A percentile compares a stretch with the other conserved stretches of the same genome.
These are phyloP conservation scores for Spisula subtruncata DNA, from an alignment of 2,888 invertebrate species.

Conservation along the genomic window DNA sequence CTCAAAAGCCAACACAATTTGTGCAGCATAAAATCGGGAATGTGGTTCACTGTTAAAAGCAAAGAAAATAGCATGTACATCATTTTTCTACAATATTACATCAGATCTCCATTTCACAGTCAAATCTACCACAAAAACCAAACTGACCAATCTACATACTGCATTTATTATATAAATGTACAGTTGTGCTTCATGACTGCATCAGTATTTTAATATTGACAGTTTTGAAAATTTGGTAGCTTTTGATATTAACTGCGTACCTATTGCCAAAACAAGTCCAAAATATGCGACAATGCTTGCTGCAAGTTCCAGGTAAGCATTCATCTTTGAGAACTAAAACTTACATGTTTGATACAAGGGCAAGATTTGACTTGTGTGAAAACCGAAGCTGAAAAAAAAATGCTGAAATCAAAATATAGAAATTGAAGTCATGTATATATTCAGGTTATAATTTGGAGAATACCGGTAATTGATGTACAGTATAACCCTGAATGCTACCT, in stretches of 20 bases:
- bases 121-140: background rate
- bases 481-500: background rate
- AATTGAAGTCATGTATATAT: background rate
- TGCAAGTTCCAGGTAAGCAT: too few relatives aligned
- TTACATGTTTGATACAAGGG: background rate
- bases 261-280: too few relatives aligned
- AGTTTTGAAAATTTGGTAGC: too few relatives aligned
- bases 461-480: background rate
- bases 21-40: constrained; percentile 99
- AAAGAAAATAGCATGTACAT: constrained; percentile 66
- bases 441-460: background rate
- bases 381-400: background rate
- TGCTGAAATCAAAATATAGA: background rate
- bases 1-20: constrained; percentile 99
- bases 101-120: background rate
- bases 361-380: background rate
- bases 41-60: constrained; percentile 95
- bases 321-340: too few relatives aligned
- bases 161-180: too few relatives aligned
- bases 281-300: too few relatives aligned
- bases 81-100: background rate
- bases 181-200: too few relatives aligned
- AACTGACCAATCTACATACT: background rate
- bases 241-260: too few relatives aligned
- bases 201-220: too few relatives aligned